Evolutionary conservation across 2,888 invertebrate species (phyloP).

Genomic region (Atherix ibis): DNA sequence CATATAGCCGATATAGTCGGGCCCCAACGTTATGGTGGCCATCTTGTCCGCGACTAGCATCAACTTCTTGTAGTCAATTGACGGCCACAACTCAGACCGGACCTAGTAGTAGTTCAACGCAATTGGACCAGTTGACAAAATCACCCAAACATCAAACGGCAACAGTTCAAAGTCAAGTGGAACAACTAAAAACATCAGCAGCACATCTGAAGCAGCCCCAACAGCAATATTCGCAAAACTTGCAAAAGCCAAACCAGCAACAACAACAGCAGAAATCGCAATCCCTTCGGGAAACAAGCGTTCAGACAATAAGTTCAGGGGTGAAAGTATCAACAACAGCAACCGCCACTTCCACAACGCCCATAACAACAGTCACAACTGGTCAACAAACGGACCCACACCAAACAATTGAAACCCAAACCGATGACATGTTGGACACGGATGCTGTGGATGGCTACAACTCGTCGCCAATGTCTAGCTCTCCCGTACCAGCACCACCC

Average conservation of each 20-base stretch:
- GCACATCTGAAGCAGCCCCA: conserved; percentile 9
- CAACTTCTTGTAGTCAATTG: too few species aligned
- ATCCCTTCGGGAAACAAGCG: too few species aligned
- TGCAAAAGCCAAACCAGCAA: neutral
- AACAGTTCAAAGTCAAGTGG: conserved; percentile 11
- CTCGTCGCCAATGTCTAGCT: conserved; percentile 11
- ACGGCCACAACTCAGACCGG: conserved; percentile 1
- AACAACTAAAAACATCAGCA: conserved; percentile 12
- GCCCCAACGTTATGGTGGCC: conserved; percentile 31
- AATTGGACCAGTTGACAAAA: neutral
- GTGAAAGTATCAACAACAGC: neutral
- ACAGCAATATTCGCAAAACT: too few species aligned
- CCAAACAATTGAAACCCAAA: conserved; percentile 11
- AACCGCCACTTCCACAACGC: neutral
- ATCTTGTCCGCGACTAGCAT: conserved; percentile 29
- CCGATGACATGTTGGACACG: conserved; percentile 10
- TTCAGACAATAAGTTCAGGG: conserved; percentile 17
- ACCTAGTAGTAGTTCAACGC: neutral
- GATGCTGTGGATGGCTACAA: conserved; percentile 10
- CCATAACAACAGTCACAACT: conserved; percentile 6
- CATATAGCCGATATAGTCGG: neutral
- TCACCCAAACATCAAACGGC: conserved; percentile 16
- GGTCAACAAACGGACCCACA: conserved; percentile 11
- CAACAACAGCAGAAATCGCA: conserved; percentile 11
- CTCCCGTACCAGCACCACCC: conserved; percentile 15